Percentiles rank a stretch among this genome's conserved stretches.
phyloP scores from a whole-genome alignment of 2,797 vertebrate species.

The Chaetophractus vellerosus region DNA sequence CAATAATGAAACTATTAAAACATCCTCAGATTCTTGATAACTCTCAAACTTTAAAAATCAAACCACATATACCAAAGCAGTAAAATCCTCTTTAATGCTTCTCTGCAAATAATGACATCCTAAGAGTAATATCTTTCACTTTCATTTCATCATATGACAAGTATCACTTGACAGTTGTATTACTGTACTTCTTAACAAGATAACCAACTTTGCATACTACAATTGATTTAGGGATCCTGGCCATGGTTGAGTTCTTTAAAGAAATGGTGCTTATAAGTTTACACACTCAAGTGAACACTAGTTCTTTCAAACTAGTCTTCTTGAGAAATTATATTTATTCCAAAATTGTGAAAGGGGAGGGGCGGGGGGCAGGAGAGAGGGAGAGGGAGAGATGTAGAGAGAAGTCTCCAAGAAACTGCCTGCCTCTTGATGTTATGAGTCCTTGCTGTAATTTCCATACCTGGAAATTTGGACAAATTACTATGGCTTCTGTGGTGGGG shows the following conservation, averaged over 20 bases:
- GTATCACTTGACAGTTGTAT: constrained; percentile 22
- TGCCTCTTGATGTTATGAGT: neutral
- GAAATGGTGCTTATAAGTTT: constrained; percentile 58
- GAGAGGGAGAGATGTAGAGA: neutral
- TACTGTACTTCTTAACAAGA: neutral
- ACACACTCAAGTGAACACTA: constrained; percentile 51
- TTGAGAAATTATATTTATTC: constrained; percentile 33
- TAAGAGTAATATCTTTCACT: constrained; percentile 13
- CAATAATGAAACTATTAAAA: constrained; percentile 66
- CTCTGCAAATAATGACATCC: constrained; percentile 8
- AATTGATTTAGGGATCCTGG: neutral
- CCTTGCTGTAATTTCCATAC: neutral
- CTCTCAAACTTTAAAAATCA: constrained; percentile 49
- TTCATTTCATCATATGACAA: constrained; percentile 41
- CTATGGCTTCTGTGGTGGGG: neutral
- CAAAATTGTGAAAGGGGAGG: neutral
- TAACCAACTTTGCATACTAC: constrained; percentile 42
- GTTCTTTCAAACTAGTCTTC: constrained; percentile 26
- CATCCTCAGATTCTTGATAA: constrained; percentile 67
- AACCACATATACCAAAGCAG: neutral
- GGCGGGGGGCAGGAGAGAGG: too few species aligned
- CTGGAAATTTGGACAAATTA: neutral
- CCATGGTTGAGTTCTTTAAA: constrained; percentile 49
- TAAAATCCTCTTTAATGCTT: neutral
- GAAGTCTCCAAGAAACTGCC: neutral